Evolutionary conservation across 2,113 vertebrate species (phyloP), one percentile per base, ranked within the genome.

Genomic region (Ailuropoda melanoleuca): DNA sequence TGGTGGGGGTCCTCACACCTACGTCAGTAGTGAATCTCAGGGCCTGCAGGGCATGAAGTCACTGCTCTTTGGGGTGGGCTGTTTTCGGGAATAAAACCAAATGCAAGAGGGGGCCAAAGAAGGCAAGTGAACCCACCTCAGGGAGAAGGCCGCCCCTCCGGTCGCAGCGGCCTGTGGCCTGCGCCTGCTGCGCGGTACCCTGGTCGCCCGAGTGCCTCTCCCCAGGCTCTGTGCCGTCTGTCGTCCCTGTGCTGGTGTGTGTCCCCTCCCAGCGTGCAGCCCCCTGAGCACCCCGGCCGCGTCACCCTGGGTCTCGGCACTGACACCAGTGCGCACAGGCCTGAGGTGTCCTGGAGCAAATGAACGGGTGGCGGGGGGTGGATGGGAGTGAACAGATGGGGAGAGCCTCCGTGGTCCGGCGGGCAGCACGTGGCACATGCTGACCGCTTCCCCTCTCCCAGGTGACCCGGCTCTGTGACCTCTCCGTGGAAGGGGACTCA

Each of bases 401-500:
- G 8, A 10, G 23, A 37, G 70, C n/a, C 43, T 26, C 11, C 4
- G 21, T 24, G 81, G 48, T 24, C 53, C 58, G 24, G 34, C 4
- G 3, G 34, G 34, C 43, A 29, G n/a, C 14, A 39, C 0, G 9
- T 18, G 8, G 3, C 34, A 72, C 11, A n/a, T 26, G 34, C 17
- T 4, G 1, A 21, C 58, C 0, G 0, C 8, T 60, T 62, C 24
- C 15, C 39, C 34, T 3, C 82, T 92, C 68, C 43, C 96, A 99
- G 99, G 99, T 99, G 74, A 99, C 99, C 1, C 99, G 99, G 50
- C 99, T 99, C 58, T 99, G 99, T 85, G 99, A 99, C 91, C 99
- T 99, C 58, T 99, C 99, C 1, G 99, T 99, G 68, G 99, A 99
- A 98, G 99, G 99, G 13, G 99, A 99, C 97, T 99, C 99, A 0